These are phyloP conservation scores for Athetis lepigone DNA, from an alignment of 2,888 invertebrate species.

Conservation along the genomic window DNA sequence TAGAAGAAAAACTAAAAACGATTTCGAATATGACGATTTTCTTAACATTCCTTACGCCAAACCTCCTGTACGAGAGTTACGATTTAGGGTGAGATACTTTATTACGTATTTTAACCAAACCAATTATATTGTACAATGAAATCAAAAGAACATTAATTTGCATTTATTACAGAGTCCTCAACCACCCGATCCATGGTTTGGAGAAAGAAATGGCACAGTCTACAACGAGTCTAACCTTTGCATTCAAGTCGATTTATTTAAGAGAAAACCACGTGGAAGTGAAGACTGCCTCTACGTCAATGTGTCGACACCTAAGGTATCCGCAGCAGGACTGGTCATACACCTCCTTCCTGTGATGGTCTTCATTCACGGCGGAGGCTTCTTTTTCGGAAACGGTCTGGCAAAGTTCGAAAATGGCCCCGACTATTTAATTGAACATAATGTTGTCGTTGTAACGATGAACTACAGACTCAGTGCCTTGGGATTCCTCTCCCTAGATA, in stretches of 20 bases:
- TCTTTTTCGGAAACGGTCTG: constrained; percentile 74
- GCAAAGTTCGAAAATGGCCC: constrained; percentile 73
- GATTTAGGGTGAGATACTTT: constrained; percentile 72
- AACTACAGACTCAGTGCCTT: constrained; percentile 83
- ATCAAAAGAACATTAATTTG: background rate
- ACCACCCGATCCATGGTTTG: constrained; percentile 80
- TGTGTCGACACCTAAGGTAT: constrained; percentile 77
- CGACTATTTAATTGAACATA: constrained; percentile 77
- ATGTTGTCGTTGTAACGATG: constrained; percentile 79
- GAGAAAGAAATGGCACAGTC: constrained; percentile 85
- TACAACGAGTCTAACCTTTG: constrained; percentile 69
- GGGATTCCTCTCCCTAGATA: constrained; percentile 79
- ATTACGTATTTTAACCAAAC: background rate
- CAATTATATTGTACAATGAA: too few relatives aligned
- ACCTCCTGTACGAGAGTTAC: constrained; percentile 84
- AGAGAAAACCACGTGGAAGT: constrained; percentile 64
- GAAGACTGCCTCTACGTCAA: constrained; percentile 84
- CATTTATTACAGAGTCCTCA: constrained; percentile 76
- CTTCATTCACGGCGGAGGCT: constrained; percentile 83
- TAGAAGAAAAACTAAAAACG: constrained; percentile 71
- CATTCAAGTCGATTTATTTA: constrained; percentile 67
- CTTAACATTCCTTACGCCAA: constrained; percentile 89
- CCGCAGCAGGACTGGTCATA: constrained; percentile 35
- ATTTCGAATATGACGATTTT: constrained; percentile 82
- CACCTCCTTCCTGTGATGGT: constrained; percentile 75